Evolutionary conservation across 2,113 vertebrate genomes (phyloP), one percentile per base, ranked within the genome.

Genomic region (Triplophysa tibetana): DNA sequence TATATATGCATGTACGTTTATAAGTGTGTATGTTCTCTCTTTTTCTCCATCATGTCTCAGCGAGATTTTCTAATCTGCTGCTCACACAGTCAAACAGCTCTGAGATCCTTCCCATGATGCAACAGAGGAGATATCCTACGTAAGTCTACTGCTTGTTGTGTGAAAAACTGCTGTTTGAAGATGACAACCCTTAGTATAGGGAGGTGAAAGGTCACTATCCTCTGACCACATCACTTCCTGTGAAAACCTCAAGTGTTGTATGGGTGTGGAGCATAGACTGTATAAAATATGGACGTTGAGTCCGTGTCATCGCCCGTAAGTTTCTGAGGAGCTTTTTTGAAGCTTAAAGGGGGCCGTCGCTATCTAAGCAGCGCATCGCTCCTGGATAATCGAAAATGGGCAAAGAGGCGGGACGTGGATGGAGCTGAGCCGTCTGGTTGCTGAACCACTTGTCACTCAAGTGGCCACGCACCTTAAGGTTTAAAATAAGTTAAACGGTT

Each of bases 81-180:
- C 92, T 96, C 83, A 93, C 94, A 68, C 89, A 92, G 78, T 83
- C 93, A 38, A 91, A 84, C 69, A 91, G 93, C 78, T 82, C 93
- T 12, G 95, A 96, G 87, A 94, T 96, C 86, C 94, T 98, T 87
- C 96, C 96, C 84, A 92, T 95, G 89, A 92, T 95, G 91, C 95
- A 94, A 14, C 95, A 97, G 87, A 96, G 93, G 78, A 92, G 84
- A 89, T 96, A 96, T 85, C 97, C 96, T 83, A 97, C 94, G 97
- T 99, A 95, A 88, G 76, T 82, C 38, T 9, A 8, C 33, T 83
- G 82, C 77, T 56, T 83, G 72, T 78, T 54, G 23, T 68, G 67
- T 16, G 62, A 41, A 50, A 61, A 43, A 33, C 68, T 29, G 21
- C 19, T 76, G 83, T 82, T 88, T 87, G 74, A 85, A 85, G 89